Percentiles rank a stretch among this genome's conserved stretches.
phyloP scores from a whole-genome alignment of 2,888 invertebrate genomes.

The Torymus auratus region DNA sequence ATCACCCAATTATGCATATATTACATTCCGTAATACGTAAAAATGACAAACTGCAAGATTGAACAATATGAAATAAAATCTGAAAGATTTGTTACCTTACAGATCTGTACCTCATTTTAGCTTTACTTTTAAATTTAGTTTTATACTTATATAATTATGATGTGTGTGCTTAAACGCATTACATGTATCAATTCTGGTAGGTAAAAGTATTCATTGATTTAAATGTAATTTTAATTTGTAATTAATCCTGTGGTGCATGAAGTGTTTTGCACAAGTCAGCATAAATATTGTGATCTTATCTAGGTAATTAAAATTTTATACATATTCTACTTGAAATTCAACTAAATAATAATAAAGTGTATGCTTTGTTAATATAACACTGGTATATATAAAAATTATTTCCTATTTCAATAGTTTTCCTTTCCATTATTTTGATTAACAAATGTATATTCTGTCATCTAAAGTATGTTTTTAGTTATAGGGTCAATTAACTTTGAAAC shows the following conservation, averaged over 20 bases:
- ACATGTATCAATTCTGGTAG: neutral
- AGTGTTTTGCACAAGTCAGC: conserved; percentile 36
- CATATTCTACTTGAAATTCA: conserved; percentile 11
- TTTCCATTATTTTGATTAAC: too few species aligned
- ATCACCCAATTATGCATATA: conserved; percentile 2
- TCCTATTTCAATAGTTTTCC: neutral
- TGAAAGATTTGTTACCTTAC: neutral
- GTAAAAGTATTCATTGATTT: neutral
- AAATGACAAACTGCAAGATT: neutral
- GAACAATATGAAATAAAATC: too few species aligned
- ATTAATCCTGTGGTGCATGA: conserved; percentile 16
- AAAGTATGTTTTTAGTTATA: too few species aligned
- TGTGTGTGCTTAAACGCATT: conserved; percentile 4
- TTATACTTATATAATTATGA: neutral
- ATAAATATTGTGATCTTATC: conserved; percentile 23
- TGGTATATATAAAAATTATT: neutral
- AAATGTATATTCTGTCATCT: too few species aligned
- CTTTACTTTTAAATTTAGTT: neutral
- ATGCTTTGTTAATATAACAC: conserved; percentile 16
- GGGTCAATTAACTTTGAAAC: too few species aligned
- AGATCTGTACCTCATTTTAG: neutral
- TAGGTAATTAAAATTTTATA: conserved; percentile 35
- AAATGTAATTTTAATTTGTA: conserved; percentile 37
- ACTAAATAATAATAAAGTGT: conserved; percentile 39
- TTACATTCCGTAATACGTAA: conserved; percentile 35